Evolutionary conservation across 1,140 invertebrate species (phyloP).

Genomic region (Teleogryllus occipitalis): DNA sequence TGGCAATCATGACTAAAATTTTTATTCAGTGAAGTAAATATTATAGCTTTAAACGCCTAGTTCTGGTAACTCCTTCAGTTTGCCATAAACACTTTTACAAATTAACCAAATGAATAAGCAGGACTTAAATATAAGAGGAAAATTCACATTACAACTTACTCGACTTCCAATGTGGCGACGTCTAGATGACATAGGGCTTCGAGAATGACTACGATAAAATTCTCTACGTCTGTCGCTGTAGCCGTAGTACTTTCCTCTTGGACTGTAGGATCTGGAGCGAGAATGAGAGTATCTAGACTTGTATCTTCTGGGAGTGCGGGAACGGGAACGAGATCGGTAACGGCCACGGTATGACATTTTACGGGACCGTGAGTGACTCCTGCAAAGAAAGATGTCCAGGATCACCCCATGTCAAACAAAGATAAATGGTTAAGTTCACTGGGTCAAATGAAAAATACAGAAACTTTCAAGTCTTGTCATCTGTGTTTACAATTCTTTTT

Average conservation of each 20-base stretch:
- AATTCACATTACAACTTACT: conserved; percentile 22
- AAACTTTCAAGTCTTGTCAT: background rate
- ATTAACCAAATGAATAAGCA: too few species aligned
- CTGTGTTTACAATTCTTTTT: too few species aligned
- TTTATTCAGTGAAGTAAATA: too few species aligned
- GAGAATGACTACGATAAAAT: conserved; percentile 34
- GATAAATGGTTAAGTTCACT: background rate
- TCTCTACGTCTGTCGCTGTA: conserved; percentile 26
- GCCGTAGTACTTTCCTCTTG: conserved; percentile 25
- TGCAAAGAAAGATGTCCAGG: background rate
- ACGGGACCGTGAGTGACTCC: conserved; percentile 25
- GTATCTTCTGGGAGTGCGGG: conserved; percentile 26
- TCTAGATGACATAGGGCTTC: conserved; percentile 48
- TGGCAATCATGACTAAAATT: too few species aligned
- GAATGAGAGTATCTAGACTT: conserved; percentile 27
- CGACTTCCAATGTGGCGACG: conserved; percentile 48
- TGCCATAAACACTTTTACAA: too few species aligned
- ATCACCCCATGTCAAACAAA: background rate
- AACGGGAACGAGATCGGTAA: conserved; percentile 27
- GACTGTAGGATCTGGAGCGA: conserved; percentile 29
- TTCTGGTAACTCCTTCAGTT: too few species aligned
- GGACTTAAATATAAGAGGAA: too few species aligned
- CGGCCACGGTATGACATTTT: conserved; percentile 27
- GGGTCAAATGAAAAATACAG: background rate
- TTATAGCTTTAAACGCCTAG: too few species aligned